Percentiles rank a stretch among this genome's conserved stretches.
Conservation (phyloP, 2,113 vertebrate species). For the Amblyornis subalaris region DNA sequence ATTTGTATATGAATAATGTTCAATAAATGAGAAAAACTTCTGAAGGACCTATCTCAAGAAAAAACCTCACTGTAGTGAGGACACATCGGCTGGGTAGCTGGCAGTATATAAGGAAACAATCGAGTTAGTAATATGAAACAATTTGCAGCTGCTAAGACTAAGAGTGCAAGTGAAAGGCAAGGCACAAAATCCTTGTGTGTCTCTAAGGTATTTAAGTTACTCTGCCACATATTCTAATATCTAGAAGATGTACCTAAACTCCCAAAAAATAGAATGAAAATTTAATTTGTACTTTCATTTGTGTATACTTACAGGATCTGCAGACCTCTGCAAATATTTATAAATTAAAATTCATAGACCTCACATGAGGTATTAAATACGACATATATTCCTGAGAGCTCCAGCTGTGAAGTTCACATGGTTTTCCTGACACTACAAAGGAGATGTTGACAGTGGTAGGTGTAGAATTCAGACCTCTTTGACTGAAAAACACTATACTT, state of each 20-base stretch:
- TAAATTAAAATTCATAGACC: background rate
- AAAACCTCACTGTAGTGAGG: background rate
- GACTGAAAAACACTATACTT: background rate
- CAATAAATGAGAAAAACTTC: background rate
- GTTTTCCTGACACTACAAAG: background rate
- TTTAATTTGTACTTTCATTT: background rate
- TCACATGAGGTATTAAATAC: background rate
- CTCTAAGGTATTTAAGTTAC: background rate
- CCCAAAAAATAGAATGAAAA: background rate
- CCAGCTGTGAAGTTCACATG: background rate
- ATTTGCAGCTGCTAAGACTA: background rate
- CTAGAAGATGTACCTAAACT: background rate
- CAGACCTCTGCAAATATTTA: background rate
- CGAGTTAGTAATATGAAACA: background rate
- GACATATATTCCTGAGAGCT: background rate
- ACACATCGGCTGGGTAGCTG: background rate
- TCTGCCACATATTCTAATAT: background rate
- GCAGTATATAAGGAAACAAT: background rate
- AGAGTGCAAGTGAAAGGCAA: background rate
- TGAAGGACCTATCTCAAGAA: background rate
- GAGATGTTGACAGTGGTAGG: background rate
- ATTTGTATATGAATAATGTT: background rate
- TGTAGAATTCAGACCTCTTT: background rate
- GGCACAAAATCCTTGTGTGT: background rate
- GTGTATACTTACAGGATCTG: background rate